Percentiles rank a stretch among this genome's conserved stretches.
phyloP scores from a whole-genome alignment of 2,113 vertebrate species.

The Rhadina sibilatrix region DNA sequence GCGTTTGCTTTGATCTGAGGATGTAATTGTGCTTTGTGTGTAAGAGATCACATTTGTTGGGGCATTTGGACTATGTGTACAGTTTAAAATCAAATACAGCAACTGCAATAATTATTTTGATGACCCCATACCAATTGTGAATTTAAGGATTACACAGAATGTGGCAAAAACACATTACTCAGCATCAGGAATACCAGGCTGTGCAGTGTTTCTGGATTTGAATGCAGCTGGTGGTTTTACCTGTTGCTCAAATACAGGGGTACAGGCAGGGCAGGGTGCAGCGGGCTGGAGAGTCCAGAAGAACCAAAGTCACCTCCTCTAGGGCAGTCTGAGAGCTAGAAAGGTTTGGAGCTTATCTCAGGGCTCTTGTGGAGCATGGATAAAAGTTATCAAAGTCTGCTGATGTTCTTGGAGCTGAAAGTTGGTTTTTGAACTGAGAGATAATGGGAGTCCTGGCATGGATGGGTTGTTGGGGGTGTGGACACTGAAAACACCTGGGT shows the following conservation, averaged over 20 bases:
- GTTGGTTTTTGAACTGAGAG: neutral
- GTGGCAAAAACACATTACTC: neutral
- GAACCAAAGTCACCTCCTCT: neutral
- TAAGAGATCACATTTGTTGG: neutral
- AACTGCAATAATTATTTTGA: neutral
- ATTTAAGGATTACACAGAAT: neutral
- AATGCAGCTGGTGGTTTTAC: neutral
- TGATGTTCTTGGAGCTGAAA: neutral
- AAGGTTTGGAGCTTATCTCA: neutral
- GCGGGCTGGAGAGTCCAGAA: neutral
- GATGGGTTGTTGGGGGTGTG: neutral
- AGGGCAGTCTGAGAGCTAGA: neutral
- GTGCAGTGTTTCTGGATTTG: neutral
- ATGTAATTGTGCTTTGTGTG: neutral
- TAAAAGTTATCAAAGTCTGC: neutral
- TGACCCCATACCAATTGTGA: neutral
- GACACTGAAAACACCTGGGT: neutral
- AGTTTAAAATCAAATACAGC: neutral
- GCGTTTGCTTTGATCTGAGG: neutral
- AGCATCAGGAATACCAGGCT: neutral
- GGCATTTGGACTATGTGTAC: neutral
- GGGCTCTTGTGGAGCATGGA: neutral
- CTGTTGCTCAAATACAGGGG: neutral
- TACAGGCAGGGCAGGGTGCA: neutral
- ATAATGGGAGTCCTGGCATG: neutral